These are phyloP conservation scores for Trachymyrmex cornetzi DNA, from an alignment of 1,140 invertebrate genomes.

Conservation along the genomic window DNA sequence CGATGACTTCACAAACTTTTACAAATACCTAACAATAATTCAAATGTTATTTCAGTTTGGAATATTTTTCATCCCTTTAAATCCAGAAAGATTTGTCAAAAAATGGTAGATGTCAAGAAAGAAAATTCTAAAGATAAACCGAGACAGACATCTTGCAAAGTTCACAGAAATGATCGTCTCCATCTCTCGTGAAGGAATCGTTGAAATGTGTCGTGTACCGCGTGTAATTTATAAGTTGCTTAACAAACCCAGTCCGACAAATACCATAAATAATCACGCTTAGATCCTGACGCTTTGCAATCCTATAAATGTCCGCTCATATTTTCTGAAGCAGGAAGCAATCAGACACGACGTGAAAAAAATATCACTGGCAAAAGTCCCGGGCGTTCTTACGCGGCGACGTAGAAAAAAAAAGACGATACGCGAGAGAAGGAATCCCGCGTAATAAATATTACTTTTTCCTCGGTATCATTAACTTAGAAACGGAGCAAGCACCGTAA, in stretches of 20 bases:
- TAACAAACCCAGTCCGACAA: constrained; percentile 71
- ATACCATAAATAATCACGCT: constrained; percentile 74
- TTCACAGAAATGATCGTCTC: constrained; percentile 9
- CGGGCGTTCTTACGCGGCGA: constrained; percentile 46
- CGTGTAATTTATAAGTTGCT: constrained; percentile 72
- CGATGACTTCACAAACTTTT: no score
- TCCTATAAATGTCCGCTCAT: constrained; percentile 76
- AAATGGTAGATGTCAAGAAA: not conserved
- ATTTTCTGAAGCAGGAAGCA: constrained; percentile 73
- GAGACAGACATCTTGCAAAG: not conserved
- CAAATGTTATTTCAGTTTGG: not conserved
- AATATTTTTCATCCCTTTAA: constrained; percentile 11
- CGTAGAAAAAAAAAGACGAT: constrained; percentile 13
- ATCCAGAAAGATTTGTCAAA: constrained; percentile 1
- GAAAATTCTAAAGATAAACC: constrained; percentile 17
- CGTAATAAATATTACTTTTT: constrained; percentile 80
- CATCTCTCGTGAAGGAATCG: constrained; percentile 20
- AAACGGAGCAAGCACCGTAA: constrained; percentile 69
- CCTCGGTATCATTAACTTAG: constrained; percentile 78
- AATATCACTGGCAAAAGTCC: constrained; percentile 74
- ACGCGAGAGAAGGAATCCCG: constrained; percentile 35
- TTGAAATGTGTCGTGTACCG: constrained; percentile 62
- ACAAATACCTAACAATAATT: not conserved
- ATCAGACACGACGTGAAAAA: constrained; percentile 73
- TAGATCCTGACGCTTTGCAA: constrained; percentile 55